Percentiles rank a stretch among this genome's conserved stretches.
phyloP scores from a whole-genome alignment of 2,797 vertebrate species.

The Chanos chanos region DNA sequence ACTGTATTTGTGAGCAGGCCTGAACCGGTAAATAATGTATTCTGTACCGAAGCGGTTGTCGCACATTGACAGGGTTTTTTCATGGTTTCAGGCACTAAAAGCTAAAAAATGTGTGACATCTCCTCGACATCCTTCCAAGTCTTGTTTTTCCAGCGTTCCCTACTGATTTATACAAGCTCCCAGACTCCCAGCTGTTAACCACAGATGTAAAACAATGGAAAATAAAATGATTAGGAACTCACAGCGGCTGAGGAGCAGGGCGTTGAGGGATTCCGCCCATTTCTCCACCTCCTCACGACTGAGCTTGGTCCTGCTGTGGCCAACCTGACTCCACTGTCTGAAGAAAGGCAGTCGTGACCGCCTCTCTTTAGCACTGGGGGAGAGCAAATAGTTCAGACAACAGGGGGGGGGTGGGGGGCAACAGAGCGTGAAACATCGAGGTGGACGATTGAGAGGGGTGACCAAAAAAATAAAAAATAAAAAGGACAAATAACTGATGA shows the following conservation, averaged over 20 bases:
- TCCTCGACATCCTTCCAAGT: too few relatives aligned
- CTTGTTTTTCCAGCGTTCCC: too few relatives aligned
- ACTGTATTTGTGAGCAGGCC: too few relatives aligned
- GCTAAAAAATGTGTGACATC: too few relatives aligned
- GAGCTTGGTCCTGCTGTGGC: constrained; percentile 56
- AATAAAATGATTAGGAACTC: constrained; percentile 44
- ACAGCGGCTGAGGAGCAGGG: constrained; percentile 69
- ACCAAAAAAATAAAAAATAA: neutral
- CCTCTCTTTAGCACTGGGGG: constrained; percentile 51
- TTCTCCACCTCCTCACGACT: constrained; percentile 62
- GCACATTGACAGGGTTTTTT: too few relatives aligned
- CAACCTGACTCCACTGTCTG: constrained; percentile 73
- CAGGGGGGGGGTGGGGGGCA: neutral
- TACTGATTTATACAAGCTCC: neutral
- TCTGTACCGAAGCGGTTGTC: too few relatives aligned
- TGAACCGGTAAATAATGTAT: too few relatives aligned
- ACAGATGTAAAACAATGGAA: constrained; percentile 3
- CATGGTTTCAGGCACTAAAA: too few relatives aligned
- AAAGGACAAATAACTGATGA: neutral
- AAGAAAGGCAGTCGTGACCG: constrained; percentile 68
- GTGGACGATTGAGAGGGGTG: neutral
- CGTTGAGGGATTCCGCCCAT: constrained; percentile 69
- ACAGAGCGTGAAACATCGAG: too few relatives aligned
- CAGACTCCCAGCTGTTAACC: constrained; percentile 9
- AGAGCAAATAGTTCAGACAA: neutral